Percentiles rank a stretch among this genome's conserved stretches.
Conservation (phyloP, 2,797 vertebrate genomes). For the Notolabrus celidotus region DNA sequence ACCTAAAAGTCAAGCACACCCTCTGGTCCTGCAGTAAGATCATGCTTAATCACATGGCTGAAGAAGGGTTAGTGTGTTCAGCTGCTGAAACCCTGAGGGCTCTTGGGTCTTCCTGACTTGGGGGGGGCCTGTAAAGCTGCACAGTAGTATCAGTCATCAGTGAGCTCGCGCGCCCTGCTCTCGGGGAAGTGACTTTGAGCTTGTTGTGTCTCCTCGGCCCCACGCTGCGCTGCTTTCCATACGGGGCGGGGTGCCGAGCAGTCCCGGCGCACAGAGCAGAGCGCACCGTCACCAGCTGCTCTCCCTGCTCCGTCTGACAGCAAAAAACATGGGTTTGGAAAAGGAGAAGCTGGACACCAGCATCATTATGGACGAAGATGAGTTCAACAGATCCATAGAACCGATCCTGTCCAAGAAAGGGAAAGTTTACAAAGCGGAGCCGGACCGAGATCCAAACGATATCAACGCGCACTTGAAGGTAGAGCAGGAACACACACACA, state of each 20-base stretch:
- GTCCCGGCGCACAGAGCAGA: slow-evolving; percentile 47
- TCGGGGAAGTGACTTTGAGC: slow-evolving; percentile 44
- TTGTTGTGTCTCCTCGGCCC: slow-evolving; percentile 56
- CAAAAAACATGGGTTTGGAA: slow-evolving; percentile 89
- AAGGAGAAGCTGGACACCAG: slow-evolving; percentile 89
- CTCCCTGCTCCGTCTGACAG: slow-evolving; percentile 4
- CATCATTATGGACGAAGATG: slow-evolving; percentile 88
- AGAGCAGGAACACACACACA: neutral
- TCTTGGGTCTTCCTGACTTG: neutral
- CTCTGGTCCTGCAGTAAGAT: neutral
- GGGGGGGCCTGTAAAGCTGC: neutral
- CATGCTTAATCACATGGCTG: slow-evolving; percentile 31
- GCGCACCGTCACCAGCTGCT: slow-evolving; percentile 54
- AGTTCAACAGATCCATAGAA: slow-evolving; percentile 83
- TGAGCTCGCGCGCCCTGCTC: neutral
- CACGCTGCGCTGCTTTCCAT: slow-evolving; percentile 54
- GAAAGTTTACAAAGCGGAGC: slow-evolving; percentile 63
- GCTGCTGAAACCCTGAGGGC: neutral
- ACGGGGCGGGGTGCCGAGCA: slow-evolving; percentile 73
- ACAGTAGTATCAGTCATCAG: slow-evolving; percentile 54
- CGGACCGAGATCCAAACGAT: slow-evolving; percentile 86
- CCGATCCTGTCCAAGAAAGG: slow-evolving; percentile 82
- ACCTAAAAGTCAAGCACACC: neutral
- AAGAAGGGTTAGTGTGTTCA: neutral
- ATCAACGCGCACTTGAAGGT: slow-evolving; percentile 92